Conservation (phyloP, 2,113 vertebrate species). For the Proteles cristata region DNA sequence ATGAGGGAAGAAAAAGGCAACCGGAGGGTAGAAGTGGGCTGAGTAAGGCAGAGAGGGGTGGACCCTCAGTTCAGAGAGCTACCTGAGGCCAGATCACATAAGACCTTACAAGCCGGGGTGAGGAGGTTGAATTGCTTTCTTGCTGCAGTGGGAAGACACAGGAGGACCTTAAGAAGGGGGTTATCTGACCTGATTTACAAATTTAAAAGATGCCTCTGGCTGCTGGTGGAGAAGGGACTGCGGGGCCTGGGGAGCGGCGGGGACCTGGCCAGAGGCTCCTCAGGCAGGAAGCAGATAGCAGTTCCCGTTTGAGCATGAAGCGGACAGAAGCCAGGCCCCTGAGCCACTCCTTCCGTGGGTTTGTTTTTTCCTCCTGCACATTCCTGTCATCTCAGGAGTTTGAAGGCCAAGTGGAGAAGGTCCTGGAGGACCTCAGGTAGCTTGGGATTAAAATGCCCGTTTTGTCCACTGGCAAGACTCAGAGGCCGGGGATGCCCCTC, state of each 20-base stretch:
- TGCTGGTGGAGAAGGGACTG: not conserved
- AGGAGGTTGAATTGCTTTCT: not conserved
- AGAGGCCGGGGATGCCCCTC: not conserved
- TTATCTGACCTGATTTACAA: not conserved
- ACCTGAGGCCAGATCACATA: not conserved
- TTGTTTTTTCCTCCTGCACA: rapidly evolving
- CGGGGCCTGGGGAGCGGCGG: not conserved
- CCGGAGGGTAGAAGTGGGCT: rapidly evolving
- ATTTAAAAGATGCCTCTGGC: not conserved
- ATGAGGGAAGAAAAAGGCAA: not conserved
- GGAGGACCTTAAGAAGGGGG: not conserved
- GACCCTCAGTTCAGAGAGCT: too few species aligned
- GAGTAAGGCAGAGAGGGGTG: rapidly evolving
- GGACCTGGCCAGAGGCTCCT: not conserved
- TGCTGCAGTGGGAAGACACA: not conserved
- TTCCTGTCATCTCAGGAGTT: not conserved
- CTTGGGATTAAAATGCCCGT: not conserved
- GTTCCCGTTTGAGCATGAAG: not conserved
- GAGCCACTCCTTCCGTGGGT: not conserved
- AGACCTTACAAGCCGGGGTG: not conserved
- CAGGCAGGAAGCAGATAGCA: rapidly evolving
- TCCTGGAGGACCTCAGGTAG: not conserved
- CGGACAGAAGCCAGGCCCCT: not conserved
- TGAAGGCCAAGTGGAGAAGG: not conserved
- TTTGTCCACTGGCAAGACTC: not conserved